These are phyloP conservation scores for Sebastes reedi DNA, from an alignment of 2,797 vertebrate species.

Conservation along the genomic window DNA sequence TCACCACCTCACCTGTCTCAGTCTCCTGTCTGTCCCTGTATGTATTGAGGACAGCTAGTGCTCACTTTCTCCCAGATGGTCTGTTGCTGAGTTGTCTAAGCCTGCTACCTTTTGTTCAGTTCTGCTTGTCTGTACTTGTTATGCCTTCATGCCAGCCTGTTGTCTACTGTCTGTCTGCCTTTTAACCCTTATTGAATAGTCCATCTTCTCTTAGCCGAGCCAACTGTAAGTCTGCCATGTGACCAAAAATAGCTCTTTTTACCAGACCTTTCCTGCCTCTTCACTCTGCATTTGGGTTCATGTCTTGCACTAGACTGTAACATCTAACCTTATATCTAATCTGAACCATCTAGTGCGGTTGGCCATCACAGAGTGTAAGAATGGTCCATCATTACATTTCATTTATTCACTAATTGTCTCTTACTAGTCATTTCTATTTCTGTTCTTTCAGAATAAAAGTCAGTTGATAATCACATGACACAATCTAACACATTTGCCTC, in stretches of 20 bases:
- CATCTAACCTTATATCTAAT: background rate
- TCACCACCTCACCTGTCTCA: background rate
- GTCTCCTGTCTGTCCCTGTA: background rate
- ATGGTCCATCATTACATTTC: background rate
- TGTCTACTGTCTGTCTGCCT: background rate
- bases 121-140: conserved; percentile 22
- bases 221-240: background rate
- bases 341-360: background rate
- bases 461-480: background rate
- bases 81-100: background rate
- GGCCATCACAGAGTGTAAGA: background rate
- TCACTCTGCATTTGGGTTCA: background rate
- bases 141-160: background rate
- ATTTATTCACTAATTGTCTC: background rate
- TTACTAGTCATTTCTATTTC: background rate
- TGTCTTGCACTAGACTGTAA: background rate
- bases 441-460: background rate
- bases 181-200: background rate
- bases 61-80: background rate
- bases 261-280: background rate
- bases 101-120: background rate
- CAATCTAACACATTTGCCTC: background rate
- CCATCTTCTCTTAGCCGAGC: background rate
- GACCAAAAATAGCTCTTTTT: background rate
- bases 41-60: background rate